phyloP scores from a whole-genome alignment of 2,797 vertebrate species.

The Lithobates pipiens region DNA sequence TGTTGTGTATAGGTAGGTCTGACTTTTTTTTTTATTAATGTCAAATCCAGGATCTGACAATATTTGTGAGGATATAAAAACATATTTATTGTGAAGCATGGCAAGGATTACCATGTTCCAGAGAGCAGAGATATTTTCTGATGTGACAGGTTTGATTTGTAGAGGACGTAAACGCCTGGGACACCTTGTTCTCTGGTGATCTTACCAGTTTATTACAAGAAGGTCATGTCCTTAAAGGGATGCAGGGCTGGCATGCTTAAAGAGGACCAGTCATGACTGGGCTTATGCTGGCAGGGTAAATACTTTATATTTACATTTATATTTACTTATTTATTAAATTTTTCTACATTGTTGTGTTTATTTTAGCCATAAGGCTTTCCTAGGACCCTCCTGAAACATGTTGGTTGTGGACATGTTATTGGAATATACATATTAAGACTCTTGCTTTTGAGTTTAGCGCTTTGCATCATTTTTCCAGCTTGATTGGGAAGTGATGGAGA shows the following conservation, averaged over 20 bases:
- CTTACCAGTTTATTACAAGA: background rate
- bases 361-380: no score
- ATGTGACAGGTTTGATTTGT: constrained; percentile 42
- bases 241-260: background rate
- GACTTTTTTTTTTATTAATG: background rate
- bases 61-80: constrained; percentile 44
- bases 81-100: constrained; percentile 7
- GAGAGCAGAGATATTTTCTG: constrained; percentile 7
- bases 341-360: no score
- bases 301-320: no score
- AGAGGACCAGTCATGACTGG: background rate
- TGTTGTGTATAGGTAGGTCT: background rate
- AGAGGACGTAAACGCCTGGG: constrained; percentile 32
- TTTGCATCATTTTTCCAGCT: no score
- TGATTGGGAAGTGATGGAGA: no score
- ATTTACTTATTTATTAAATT: no score
- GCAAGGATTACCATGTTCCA: constrained; percentile 29
- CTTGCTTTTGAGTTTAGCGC: no score
- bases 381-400: no score
- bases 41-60: constrained; percentile 7
- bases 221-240: constrained; percentile 8
- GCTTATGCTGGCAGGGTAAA: no score
- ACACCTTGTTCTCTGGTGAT: constrained; percentile 39
- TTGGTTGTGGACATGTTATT: no score
- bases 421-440: no score